These are phyloP conservation scores for Latrodectus geometricus DNA, from an alignment of 1,140 invertebrate genomes.

Conservation along the genomic window DNA sequence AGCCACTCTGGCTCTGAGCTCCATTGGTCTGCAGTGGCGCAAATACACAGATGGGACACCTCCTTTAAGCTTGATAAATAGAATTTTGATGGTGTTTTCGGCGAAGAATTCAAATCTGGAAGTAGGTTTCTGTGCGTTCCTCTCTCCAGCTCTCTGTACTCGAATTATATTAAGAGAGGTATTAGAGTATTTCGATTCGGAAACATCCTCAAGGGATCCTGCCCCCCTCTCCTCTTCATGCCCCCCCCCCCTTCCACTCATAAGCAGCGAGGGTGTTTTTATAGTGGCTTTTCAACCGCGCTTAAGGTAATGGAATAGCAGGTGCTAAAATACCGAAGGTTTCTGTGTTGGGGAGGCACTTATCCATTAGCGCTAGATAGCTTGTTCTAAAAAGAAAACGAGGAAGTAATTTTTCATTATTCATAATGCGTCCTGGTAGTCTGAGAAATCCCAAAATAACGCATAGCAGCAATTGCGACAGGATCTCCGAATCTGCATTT, in stretches of 20 bases:
- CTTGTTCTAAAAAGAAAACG: background rate
- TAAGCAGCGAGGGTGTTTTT: background rate
- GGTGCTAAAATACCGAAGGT: background rate
- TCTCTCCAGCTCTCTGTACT: background rate
- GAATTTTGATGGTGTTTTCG: constrained; percentile 59
- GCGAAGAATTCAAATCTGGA: constrained; percentile 42
- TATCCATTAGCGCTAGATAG: background rate
- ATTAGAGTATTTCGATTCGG: background rate
- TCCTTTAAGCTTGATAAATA: constrained; percentile 55
- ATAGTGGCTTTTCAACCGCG: background rate
- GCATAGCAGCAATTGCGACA: too few species aligned
- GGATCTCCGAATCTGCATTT: too few species aligned
- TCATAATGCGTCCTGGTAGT: background rate
- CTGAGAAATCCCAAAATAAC: too few species aligned
- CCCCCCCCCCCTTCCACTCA: background rate
- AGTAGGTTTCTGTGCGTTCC: background rate
- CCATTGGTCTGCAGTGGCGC: constrained; percentile 11
- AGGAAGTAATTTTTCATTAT: background rate
- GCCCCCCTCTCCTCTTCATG: background rate
- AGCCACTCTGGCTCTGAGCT: constrained; percentile 2
- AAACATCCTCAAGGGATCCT: background rate
- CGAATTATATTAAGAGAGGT: background rate
- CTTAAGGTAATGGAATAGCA: constrained; percentile 1
- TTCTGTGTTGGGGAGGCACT: background rate
- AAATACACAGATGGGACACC: constrained; percentile 48